A percentile compares a stretch with the other conserved stretches of the same genome.
Evolutionary conservation across 92 coral and sea anemone genomes (phyloP).

Genomic region (Heteractis magnifica): DNA sequence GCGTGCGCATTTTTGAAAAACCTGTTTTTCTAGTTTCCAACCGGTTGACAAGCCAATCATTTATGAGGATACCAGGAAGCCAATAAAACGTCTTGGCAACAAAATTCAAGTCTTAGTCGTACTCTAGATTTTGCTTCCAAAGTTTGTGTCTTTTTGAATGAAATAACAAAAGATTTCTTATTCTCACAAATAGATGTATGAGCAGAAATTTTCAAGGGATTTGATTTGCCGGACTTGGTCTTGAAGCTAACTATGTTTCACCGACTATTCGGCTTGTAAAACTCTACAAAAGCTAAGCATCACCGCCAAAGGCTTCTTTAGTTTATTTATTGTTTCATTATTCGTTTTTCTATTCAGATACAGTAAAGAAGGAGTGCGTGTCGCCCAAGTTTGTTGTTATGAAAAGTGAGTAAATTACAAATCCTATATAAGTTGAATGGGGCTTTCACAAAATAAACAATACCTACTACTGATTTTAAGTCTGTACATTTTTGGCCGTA

Average conservation of each 20-base stretch:
- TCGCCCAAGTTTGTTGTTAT: slow-evolving; percentile 31
- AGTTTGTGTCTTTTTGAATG: too few relatives aligned
- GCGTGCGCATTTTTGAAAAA: neutral
- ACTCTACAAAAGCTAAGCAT: neutral
- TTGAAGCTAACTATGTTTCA: neutral
- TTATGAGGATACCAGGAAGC: neutral
- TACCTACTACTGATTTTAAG: neutral
- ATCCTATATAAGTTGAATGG: neutral
- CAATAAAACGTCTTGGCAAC: neutral
- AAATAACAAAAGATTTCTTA: too few relatives aligned
- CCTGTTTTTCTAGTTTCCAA: neutral
- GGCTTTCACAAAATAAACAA: neutral
- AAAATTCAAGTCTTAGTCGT: too few relatives aligned
- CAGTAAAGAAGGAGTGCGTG: slow-evolving; percentile 34
- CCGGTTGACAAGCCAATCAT: neutral
- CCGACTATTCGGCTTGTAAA: neutral
- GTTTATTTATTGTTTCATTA: neutral
- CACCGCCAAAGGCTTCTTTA: too few relatives aligned
- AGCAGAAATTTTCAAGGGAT: neutral
- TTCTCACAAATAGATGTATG: too few relatives aligned
- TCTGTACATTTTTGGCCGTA: neutral
- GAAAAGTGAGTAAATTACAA: slow-evolving; percentile 30
- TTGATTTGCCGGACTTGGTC: neutral
- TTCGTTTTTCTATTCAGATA: slow-evolving; percentile 4
- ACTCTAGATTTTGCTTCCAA: too few relatives aligned